Base-by-base conservation (phyloP, 1,140 invertebrate genomes). In the Drosophila erecta region DNA sequence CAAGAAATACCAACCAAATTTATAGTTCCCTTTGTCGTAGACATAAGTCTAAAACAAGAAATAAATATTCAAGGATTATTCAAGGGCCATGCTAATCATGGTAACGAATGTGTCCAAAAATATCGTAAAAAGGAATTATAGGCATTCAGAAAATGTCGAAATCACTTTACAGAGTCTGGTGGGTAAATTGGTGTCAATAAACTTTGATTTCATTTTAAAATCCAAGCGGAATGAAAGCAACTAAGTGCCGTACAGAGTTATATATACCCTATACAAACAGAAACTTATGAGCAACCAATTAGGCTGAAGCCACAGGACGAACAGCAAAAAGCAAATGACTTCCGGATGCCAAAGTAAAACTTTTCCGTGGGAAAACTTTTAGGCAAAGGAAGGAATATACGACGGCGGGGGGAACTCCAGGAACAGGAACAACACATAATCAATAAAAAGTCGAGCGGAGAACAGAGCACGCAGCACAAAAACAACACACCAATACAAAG, bases 391-490 rank as follows among this genome's bases (percentile, higher is more conserved):
- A 24, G 33, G 17, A 17, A 11, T n/a, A 12, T 6, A 44, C 49
- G 65, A 6, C 47, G 54, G 50, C 35, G 40, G 12, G 51, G 54
- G 24, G 53, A 53, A 54, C 37, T 46, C 24, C 50, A 27, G 17
- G 54, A 58, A 38, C 58, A 41, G 59, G 49, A 62, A 47, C 62
- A 71, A 50, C 66, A 72, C 70, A 89, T 73, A 86, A 86, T 86
- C 83, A 86, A 86, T 86, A 86, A 89, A 83, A 86, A 50, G 66
- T 64, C 76, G 55, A 69, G 22, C 44, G 33, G 46, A 58, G 53
- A 53, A 38, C 35, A 12, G 55, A 86, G 64, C 75, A 83, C 75
- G 54, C 79, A 89, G 65, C 51, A 49, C 44, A 60, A 20, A 50
- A 40, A 54, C 46, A 59, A 69, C 11, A 20, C 46, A 40, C 49